A percentile compares a stretch with the other conserved stretches of the same genome.
phyloP scores from a whole-genome alignment of 2,888 invertebrate genomes.

The Osmoderma eremita region DNA sequence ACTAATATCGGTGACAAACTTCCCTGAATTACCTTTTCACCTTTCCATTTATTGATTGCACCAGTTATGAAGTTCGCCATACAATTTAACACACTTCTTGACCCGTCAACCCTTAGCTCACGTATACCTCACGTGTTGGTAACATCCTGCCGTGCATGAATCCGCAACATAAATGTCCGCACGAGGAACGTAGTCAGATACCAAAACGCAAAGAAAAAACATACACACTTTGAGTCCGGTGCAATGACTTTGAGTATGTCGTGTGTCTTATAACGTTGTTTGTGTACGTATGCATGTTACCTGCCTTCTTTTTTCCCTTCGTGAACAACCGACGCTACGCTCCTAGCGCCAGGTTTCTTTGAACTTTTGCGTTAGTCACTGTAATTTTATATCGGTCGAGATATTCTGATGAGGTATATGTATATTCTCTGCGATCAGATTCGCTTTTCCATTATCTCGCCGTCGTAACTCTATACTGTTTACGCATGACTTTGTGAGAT shows the following conservation, averaged over 20 bases:
- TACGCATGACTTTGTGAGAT: background rate
- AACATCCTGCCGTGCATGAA: background rate
- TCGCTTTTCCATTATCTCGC: background rate
- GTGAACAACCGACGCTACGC: conserved; percentile 21
- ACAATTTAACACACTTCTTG: conserved; percentile 2
- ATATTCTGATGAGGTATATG: conserved; percentile 21
- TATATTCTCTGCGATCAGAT: background rate
- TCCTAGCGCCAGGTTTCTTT: conserved; percentile 34
- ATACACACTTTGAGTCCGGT: conserved; percentile 21
- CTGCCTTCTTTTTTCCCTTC: conserved; percentile 21
- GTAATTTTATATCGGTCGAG: conserved; percentile 29
- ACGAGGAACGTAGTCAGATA: conserved; percentile 21
- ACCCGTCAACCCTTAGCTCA: background rate
- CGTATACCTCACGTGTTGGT: background rate
- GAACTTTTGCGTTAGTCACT: conserved; percentile 29
- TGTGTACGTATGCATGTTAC: too few relatives aligned
- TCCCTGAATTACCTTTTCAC: too few relatives aligned
- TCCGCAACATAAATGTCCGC: conserved; percentile 4
- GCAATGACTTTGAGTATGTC: conserved; percentile 27
- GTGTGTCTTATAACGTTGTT: conserved; percentile 29
- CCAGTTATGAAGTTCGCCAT: too few relatives aligned
- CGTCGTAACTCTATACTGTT: conserved; percentile 3
- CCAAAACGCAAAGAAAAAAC: conserved; percentile 28
- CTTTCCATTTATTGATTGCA: too few relatives aligned
- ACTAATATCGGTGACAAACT: too few relatives aligned